A percentile compares a stretch with the other conserved stretches of the same genome.
Conservation (phyloP, 2,113 vertebrate genomes). For the Cebus imitator region DNA sequence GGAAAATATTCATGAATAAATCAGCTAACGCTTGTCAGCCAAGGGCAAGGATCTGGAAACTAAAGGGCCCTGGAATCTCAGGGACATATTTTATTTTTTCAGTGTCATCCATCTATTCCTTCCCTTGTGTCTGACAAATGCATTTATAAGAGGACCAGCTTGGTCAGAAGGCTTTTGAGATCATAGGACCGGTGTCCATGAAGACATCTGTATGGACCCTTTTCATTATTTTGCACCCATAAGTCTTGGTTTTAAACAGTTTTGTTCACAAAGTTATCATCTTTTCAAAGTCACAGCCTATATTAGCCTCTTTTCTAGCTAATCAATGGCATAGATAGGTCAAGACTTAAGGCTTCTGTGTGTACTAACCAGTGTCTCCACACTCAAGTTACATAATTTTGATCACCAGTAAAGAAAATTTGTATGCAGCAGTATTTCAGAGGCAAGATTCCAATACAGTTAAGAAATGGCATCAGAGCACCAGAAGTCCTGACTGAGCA, state of each 20-base stretch:
- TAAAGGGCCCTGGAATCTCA: not conserved
- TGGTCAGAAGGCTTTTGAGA: not conserved
- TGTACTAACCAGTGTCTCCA: not conserved
- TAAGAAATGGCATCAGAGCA: not conserved
- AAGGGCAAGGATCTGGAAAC: not conserved
- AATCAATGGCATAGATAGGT: not conserved
- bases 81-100: not conserved
- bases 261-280: not conserved
- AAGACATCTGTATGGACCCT: no score
- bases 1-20: not conserved
- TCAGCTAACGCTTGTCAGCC: accelerated
- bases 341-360: not conserved
- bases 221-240: not conserved
- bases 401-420: not conserved
- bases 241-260: not conserved
- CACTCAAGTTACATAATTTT: not conserved
- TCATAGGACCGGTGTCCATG: not conserved
- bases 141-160: not conserved
- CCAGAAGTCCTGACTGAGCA: not conserved
- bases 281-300: not conserved
- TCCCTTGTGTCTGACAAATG: not conserved
- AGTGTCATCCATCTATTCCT: not conserved
- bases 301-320: not conserved
- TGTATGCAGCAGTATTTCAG: not conserved
- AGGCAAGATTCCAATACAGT: not conserved